Evolutionary conservation across 2,113 vertebrate genomes (phyloP).

Genomic region (Otis tarda): DNA sequence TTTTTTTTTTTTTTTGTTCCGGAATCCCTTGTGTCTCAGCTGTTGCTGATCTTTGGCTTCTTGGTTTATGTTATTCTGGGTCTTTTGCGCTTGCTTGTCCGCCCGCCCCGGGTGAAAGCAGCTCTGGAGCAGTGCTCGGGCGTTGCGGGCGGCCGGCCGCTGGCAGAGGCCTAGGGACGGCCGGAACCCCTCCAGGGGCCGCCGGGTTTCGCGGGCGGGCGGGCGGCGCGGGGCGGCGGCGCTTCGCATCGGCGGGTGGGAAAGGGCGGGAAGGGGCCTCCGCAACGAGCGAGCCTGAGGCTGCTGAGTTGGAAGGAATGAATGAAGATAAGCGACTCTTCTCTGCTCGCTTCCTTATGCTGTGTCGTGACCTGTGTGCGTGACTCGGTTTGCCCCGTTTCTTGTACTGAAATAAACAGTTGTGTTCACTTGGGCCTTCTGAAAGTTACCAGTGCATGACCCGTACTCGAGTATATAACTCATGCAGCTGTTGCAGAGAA

Average conservation of each 20-base stretch:
- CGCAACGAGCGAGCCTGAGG: fast-evolving
- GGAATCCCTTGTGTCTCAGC: not conserved
- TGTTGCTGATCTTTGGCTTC: not conserved
- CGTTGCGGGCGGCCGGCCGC: not conserved
- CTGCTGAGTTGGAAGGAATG: fast-evolving
- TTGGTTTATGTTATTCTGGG: not conserved
- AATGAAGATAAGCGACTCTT: fast-evolving
- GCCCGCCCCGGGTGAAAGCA: not conserved
- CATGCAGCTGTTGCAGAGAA: not conserved
- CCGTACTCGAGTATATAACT: fast-evolving
- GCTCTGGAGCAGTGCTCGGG: fast-evolving
- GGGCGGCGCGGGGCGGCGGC: not conserved
- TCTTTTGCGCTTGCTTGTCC: not conserved
- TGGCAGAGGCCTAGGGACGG: not conserved
- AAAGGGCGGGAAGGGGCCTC: not conserved
- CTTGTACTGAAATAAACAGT: not conserved
- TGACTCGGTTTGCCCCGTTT: not conserved
- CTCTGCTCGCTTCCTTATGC: fast-evolving
- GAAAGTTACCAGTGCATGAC: fast-evolving
- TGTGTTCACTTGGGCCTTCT: not conserved
- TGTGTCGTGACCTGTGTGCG: fast-evolving
- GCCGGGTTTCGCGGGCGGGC: not conserved
- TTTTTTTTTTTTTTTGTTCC: not conserved
- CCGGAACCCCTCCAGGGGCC: fast-evolving
- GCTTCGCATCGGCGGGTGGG: no score